Evolutionary conservation across 2,888 invertebrate species (phyloP), one percentile per base, ranked within the genome.

Genomic region (Achlya flavicornis): DNA sequence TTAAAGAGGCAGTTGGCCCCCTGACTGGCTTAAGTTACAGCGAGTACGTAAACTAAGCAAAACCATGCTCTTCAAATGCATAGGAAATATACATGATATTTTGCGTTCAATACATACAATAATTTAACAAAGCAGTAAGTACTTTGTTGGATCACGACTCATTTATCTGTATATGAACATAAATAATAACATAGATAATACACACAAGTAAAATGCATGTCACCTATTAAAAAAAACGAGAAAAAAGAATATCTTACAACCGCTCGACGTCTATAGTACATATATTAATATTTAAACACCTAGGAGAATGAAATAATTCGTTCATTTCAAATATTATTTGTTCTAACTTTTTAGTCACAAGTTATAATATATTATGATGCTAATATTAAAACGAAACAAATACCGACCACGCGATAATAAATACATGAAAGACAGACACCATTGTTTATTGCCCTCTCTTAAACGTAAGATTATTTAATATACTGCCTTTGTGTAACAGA

Each of bases 201-300:
- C n/a, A 63, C 58, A 64, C 32, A 67, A 46, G 46, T 46, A 4
- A 46, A 64, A 68, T 53, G 26, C 19, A 41, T 35, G 19, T 19
- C 53, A 53, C 53, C 10, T 53, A 62, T 41, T 33, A 46, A 65
- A 61, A 61, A 63, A 63, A 66, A 61, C 62, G 33, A 35, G 19
- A 33, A 58, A n/a, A 69, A 64, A 70, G 58, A 69, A 74, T 73
- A 73, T 74, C 72, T 73, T 75, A 76, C 73, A 76, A 71, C 67
- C 66, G 66, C 63, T 63, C 48, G 62, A 65, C 66, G 33, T 60
- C 41, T 59, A 64, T 57, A 35, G 38, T 60, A 59, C 59, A 59
- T 48, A 58, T 26, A 59, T 41, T 19, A 58, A 16, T n/a, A 48
- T 53, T 19, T 53, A 53, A 53, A 53, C 53, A 53, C 10, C 53